Base-by-base conservation (phyloP, 1,140 invertebrate genomes). In the Luehdorfia chinensis region DNA sequence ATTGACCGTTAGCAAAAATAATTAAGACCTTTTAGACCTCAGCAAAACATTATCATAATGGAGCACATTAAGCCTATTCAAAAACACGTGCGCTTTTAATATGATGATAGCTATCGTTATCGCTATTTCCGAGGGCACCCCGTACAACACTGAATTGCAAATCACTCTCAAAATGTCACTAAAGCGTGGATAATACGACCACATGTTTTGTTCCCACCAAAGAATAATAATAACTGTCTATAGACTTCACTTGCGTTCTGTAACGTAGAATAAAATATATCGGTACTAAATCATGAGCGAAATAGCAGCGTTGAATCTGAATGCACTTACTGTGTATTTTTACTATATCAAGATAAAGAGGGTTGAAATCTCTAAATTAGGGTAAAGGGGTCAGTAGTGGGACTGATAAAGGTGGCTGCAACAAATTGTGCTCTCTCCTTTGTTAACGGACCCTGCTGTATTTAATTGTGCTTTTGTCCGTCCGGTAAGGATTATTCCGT, bases 401-500 rank as follows among this genome's bases (percentile, higher is more conserved):
- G 56, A 56, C 72, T 78, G 72, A 80, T 83, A 78, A 79, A 85
- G 76, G 77, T 71, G 69, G 64, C 75, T 85, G 80, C 78, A 85
- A 78, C 81, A 81, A 85, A 83, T 83, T 79, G 78, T 75, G 60
- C 56, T 63, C 72, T 68, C 71, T 58, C 71, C 67, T 75, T 79
- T 80, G 75, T 83, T 83, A 76, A 73, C 71, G 66, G 65, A 62
- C 70, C 68, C 65, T 60, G 72, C 74, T 80, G 81, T 77, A 73
- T 65, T 83, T 80, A 83, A 84, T 83, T 83, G 80, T 83, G 62
- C 80, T 80, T 83, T 84, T 84, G 80, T 83, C 66, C 68, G 69
- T 55, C 47, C 9, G 50, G 68, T 66, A 63, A 50, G 63, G 66
- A 47, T 59, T 41, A 52, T 36, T 50, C 51, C 43, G 57, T 56